phyloP scores from a whole-genome alignment of 2,113 vertebrate species.

The Scopus umbretta region DNA sequence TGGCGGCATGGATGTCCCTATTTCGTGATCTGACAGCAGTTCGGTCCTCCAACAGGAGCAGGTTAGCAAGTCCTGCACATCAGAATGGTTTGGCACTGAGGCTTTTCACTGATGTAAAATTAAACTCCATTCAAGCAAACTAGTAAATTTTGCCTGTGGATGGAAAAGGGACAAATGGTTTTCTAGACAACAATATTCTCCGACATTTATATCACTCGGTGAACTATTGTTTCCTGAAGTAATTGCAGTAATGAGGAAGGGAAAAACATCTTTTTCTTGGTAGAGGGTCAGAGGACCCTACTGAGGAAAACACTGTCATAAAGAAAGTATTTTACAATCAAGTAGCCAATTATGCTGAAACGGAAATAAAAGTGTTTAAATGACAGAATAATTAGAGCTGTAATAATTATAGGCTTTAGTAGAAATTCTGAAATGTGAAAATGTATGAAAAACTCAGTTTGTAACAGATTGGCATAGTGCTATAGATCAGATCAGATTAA shows the following conservation, averaged over 20 bases:
- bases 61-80: not conserved
- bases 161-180: not conserved
- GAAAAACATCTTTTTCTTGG: conserved; percentile 10
- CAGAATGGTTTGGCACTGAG: not conserved
- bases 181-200: not conserved
- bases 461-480: not conserved
- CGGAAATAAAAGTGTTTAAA: conserved; percentile 27
- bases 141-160: not conserved
- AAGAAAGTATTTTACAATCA: not conserved
- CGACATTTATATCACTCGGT: not conserved
- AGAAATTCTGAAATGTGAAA: conserved; percentile 17
- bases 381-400: conserved; percentile 20
- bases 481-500: not conserved
- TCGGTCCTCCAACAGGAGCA: rapidly evolving
- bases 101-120: not conserved
- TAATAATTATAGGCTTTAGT: conserved; percentile 9
- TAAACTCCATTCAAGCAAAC: not conserved
- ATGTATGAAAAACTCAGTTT: not conserved
- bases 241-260: conserved; percentile 9
- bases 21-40: not conserved
- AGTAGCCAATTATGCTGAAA: not conserved
- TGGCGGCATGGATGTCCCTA: rapidly evolving
- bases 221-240: not conserved
- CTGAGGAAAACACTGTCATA: not conserved
- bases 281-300: not conserved